phyloP scores from a whole-genome alignment of 2,797 vertebrate genomes.

The Tamandua tetradactyla region DNA sequence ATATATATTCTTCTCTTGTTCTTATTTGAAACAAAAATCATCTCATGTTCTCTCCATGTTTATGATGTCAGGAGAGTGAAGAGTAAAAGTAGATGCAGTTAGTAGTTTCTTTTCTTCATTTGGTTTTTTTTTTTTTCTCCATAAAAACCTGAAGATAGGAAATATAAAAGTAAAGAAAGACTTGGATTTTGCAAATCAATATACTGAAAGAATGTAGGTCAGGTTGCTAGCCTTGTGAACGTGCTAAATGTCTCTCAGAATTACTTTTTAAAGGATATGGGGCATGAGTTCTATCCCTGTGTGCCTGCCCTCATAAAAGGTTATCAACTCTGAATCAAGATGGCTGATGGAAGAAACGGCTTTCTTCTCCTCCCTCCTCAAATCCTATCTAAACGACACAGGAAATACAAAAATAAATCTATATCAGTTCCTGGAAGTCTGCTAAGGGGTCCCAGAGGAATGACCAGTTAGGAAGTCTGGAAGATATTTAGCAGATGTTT shows the following conservation, averaged over 20 bases:
- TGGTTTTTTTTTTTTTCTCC: constrained; percentile 28
- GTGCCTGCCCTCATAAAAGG: constrained; percentile 73
- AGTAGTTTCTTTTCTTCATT: constrained; percentile 39
- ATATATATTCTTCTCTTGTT: background rate
- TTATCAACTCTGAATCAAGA: constrained; percentile 76
- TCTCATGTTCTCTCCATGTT: background rate
- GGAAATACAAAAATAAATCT: constrained; percentile 70
- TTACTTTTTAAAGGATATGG: constrained; percentile 77
- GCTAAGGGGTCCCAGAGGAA: background rate
- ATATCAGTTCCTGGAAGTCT: constrained; percentile 29
- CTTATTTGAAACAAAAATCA: background rate
- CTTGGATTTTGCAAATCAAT: constrained; percentile 78
- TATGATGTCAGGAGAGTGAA: background rate
- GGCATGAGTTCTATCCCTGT: constrained; percentile 69
- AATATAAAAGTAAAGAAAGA: constrained; percentile 71
- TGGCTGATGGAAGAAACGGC: constrained; percentile 70
- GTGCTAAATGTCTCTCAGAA: constrained; percentile 76
- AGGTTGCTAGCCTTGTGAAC: constrained; percentile 68
- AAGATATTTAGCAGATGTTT: constrained; percentile 47
- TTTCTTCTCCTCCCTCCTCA: constrained; percentile 47
- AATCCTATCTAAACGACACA: constrained; percentile 63
- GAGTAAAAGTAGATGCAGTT: constrained; percentile 11
- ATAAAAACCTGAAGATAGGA: constrained; percentile 63
- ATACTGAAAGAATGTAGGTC: constrained; percentile 78
- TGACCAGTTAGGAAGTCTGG: constrained; percentile 61